These are phyloP conservation scores for Anoplophora glabripennis DNA, from an alignment of 1,140 invertebrate genomes.

Conservation along the genomic window DNA sequence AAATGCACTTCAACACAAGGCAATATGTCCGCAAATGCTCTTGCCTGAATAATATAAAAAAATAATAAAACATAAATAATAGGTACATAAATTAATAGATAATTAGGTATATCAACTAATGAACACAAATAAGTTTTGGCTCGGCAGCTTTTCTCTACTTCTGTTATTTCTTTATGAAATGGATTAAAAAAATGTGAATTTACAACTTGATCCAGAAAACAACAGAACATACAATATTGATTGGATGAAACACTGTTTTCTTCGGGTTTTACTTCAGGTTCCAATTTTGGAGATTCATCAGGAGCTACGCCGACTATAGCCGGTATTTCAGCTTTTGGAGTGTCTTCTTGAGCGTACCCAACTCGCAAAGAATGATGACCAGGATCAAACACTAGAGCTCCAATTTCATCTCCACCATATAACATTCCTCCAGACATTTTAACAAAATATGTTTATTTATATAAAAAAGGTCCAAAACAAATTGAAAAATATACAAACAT, in stretches of 20 bases:
- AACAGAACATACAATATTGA: slow-evolving; percentile 54
- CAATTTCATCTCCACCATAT: slow-evolving; percentile 94
- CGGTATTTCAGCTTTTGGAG: slow-evolving; percentile 89
- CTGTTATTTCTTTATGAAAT: too few species aligned
- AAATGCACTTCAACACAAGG: too few species aligned
- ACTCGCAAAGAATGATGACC: slow-evolving; percentile 86
- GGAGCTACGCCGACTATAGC: slow-evolving; percentile 75
- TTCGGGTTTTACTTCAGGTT: slow-evolving; percentile 61
- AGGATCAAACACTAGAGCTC: slow-evolving; percentile 94
- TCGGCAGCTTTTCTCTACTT: too few species aligned
- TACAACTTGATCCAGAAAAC: too few species aligned
- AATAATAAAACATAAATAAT: too few species aligned
- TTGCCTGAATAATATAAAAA: too few species aligned
- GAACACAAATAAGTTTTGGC: too few species aligned
- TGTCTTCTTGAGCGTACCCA: slow-evolving; percentile 91
- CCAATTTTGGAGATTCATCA: slow-evolving; percentile 57
- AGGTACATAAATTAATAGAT: too few species aligned
- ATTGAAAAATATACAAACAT: too few species aligned
- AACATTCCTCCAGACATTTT: slow-evolving; percentile 62
- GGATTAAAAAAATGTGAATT: too few species aligned
- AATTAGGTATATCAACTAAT: too few species aligned
- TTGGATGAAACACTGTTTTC: slow-evolving; percentile 49
- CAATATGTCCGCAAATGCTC: too few species aligned
- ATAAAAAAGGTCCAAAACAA: slow-evolving; percentile 17
- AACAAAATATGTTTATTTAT: slow-evolving; percentile 15